A percentile compares a stretch with the other conserved stretches of the same genome.
phyloP scores from a whole-genome alignment of 2,888 invertebrate species.

The Euzetes globulus region DNA sequence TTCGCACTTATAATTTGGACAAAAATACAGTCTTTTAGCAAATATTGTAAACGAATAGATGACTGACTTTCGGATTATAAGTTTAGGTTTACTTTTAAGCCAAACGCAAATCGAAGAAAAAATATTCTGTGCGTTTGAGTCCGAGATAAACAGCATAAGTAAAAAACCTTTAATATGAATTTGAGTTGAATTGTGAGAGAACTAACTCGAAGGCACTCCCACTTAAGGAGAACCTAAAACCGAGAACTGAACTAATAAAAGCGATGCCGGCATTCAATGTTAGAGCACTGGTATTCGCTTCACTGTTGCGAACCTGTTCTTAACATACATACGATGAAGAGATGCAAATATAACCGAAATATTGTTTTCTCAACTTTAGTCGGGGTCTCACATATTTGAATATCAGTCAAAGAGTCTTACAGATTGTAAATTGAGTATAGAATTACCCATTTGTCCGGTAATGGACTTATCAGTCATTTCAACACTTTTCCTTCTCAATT shows the following conservation, averaged over 20 bases:
- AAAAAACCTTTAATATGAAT: too few relatives aligned
- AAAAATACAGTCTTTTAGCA: neutral
- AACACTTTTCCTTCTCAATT: neutral
- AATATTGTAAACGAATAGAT: neutral
- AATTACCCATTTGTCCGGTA: conserved; percentile 8
- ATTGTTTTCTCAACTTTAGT: neutral
- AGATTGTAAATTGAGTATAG: neutral
- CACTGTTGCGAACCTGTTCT: conserved; percentile 15
- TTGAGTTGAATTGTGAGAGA: neutral
- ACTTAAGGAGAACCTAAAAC: conserved; percentile 20
- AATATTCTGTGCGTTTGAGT: neutral
- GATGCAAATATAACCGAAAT: conserved; percentile 15
- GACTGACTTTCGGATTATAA: conserved; percentile 11
- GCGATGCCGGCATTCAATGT: conserved; percentile 11
- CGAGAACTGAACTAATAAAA: conserved; percentile 22
- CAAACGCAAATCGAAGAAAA: neutral
- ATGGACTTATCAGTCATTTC: conserved; percentile 19
- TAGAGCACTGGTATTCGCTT: neutral
- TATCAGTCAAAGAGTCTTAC: neutral
- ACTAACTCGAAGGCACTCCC: conserved; percentile 21
- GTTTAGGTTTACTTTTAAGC: neutral
- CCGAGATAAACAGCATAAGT: neutral
- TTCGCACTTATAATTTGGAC: neutral
- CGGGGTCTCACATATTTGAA: neutral
- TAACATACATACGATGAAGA: neutral